Base-by-base conservation (phyloP, 2,888 invertebrate genomes). In the Nephrocerus scutellatus region DNA sequence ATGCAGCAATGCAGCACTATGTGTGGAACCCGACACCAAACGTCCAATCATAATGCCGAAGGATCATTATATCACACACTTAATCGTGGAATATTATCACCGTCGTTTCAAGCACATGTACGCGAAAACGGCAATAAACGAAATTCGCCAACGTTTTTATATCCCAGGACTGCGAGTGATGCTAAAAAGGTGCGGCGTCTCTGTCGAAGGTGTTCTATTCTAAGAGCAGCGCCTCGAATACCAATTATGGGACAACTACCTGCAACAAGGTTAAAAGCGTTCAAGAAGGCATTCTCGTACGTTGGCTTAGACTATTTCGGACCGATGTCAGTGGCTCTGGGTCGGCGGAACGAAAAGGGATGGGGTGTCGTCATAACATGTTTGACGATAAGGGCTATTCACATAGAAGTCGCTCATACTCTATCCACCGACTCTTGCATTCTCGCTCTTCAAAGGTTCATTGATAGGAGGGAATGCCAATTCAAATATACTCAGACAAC, bases 361-460 rank as follows among this genome's bases (percentile, higher is more conserved):
- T 45, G 40, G 36, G 38, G 44, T 14, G 47, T 37, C 4, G 15
- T 48, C 6, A 47, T 48, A 12, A 48, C 46, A 4, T 49, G 49
- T n/a, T 39, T 51, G 20, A 49, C 47, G 4, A 25, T 46, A 22
- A 22, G 45, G 23, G 40, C 44, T 5, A 31, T 48, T 7, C 47
- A 48, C 25, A 34, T 49, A 3, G 47, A 48, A 14, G 13, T 44
- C 2, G 38, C 41, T 5, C 26, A 47, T 18, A 26, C 39, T 3
- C 31, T 47, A 2, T 39, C 39, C 26, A 37, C 43, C 3, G 39
- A 41, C 12, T 43, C 42, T 7, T 45, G 46, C n/a, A 43, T 51
- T 22, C 26, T 49, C 9, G 41, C 41, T 6, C 32, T 49, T 6
- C 16, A 39, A 14, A 46, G 47, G 7, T 47, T 49, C 29, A 39